Percentiles rank a stretch among this genome's conserved stretches.
Evolutionary conservation across 1,140 invertebrate species (phyloP).

Genomic region (Choristoneura fumiferana): DNA sequence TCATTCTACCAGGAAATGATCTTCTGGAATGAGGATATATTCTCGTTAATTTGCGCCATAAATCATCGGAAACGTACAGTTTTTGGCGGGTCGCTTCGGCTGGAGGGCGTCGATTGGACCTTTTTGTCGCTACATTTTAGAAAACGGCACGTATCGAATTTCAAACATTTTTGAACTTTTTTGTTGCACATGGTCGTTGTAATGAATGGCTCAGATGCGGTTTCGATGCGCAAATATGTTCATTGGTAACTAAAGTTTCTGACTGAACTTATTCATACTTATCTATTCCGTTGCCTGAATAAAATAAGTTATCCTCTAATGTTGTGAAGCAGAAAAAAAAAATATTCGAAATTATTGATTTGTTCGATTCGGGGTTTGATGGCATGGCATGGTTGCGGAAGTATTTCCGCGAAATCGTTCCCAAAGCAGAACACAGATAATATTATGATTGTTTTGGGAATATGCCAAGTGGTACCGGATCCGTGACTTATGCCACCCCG

Average conservation of each 20-base stretch:
- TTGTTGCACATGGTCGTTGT: slow-evolving; percentile 18
- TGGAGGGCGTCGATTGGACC: slow-evolving; percentile 46
- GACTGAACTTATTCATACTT: no score
- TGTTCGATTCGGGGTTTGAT: slow-evolving; percentile 24
- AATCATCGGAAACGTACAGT: slow-evolving; percentile 72
- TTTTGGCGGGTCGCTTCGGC: slow-evolving; percentile 39
- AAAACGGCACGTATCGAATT: slow-evolving; percentile 47
- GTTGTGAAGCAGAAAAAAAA: no score
- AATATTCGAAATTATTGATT: no score
- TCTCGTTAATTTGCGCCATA: slow-evolving; percentile 76
- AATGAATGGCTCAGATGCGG: no score
- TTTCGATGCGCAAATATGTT: no score
- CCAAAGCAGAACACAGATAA: slow-evolving; percentile 33
- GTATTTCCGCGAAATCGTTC: neutral
- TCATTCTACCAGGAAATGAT: slow-evolving; percentile 75
- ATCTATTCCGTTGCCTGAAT: no score
- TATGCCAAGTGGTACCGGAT: slow-evolving; percentile 55
- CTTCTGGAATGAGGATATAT: slow-evolving; percentile 75
- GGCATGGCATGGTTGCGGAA: slow-evolving; percentile 15
- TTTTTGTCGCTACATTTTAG: slow-evolving; percentile 58
- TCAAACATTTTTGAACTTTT: slow-evolving; percentile 43
- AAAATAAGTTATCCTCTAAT: no score
- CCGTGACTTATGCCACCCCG: slow-evolving; percentile 55
- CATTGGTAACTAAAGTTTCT: no score
- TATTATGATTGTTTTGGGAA: slow-evolving; percentile 70